Evolutionary conservation across 2,888 invertebrate genomes (phyloP), one percentile per base, ranked within the genome.

Genomic region (Gnatocerus cornutus): DNA sequence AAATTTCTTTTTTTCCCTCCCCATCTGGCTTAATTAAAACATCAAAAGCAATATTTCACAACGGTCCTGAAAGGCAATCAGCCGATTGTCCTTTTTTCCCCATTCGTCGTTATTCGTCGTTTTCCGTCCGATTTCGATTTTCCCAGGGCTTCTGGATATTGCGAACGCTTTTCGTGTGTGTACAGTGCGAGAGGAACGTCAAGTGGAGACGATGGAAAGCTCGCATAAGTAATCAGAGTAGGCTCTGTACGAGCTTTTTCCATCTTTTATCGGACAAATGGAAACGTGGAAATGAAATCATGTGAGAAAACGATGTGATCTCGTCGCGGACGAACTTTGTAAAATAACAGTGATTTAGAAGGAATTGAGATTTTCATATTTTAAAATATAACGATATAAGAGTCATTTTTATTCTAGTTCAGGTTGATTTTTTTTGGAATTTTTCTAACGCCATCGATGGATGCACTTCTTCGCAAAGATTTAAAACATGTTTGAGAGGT

Each of bases 81-180:
- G 29, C 13, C 21, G 53, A 65, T 67, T 63, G 67, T 70, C 58
- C 67, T 70, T 50, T 70, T 61, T 21, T 21, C 62, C 66, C 56
- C 66, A 39, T 62, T 70, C 70, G 70, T 70, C 12, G 21, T 8
- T 43, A 29, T 43, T 50, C 70, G 70, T 41, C 39, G 5, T 13
- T 14, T 33, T 63, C 67, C 70, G 70, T 55, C 43, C 33, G 27
- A 16, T 56, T 62, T 55, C 70, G 70, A 56, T 63, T 70, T 70
- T 70, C 70, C 70, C 70, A 70, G 70, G 70, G 70, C 66, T 63
- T 67, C 67, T 66, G 58, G 70, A 70, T 70, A 63, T 70, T 52
- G 67, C 70, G 56, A 70, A 56, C 58, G 67, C 67, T 67, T 70
- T 67, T 50, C 65, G 45, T 55, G 21, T 52, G 45, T 43, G 46